Base-by-base conservation (phyloP, 2,113 vertebrate species). In the Syngnathoides biaculeatus region DNA sequence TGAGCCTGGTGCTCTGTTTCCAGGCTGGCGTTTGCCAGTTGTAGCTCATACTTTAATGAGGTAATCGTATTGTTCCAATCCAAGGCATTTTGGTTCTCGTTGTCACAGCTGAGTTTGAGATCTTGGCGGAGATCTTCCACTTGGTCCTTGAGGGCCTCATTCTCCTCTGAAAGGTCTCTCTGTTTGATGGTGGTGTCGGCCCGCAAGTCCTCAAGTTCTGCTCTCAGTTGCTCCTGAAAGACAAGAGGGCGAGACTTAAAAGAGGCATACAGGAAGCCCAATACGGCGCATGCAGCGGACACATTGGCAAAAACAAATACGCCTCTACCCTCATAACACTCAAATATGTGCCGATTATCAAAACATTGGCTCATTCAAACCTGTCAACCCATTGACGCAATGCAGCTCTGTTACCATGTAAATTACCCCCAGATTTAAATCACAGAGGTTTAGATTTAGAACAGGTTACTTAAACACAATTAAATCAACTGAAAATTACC, bases 221-320 rank as follows among this genome's bases (percentile, higher is more conserved):
- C 60, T 77, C 83, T 74, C 79, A 95, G 79, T 83, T 98, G 94
- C 58, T 97, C 93, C 73, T 95, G 94, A 1, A 96, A 79, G 92
- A 75, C 87, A 83, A 73, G 84, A 59, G 43, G 88, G 83, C 93
- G 77, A 24, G 19, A n/a, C 6, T 39, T 22, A 73, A 26, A 77
- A 10, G 78, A 2, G 26, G 1, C n/a, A 48, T 14, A 7, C 19
- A 35, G 30, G 30, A 6, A 35, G 30, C 30, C 30, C 30, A 35
- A 35, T 35, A 6, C 6, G 30, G 30, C 6, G 30, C 30, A 35
- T 35, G 30, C 30, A 35, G 30, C 30, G 30, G 30, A 50, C 55
- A 57, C 22, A 13, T 14, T 15, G 6, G 0, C 24, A 26, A 57
- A 57, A 11, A 14, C 13, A 43, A 43, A 1, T 35, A 35, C 6